Base-by-base conservation (phyloP, 2,797 vertebrate genomes). In the Chrosomus eos region DNA sequence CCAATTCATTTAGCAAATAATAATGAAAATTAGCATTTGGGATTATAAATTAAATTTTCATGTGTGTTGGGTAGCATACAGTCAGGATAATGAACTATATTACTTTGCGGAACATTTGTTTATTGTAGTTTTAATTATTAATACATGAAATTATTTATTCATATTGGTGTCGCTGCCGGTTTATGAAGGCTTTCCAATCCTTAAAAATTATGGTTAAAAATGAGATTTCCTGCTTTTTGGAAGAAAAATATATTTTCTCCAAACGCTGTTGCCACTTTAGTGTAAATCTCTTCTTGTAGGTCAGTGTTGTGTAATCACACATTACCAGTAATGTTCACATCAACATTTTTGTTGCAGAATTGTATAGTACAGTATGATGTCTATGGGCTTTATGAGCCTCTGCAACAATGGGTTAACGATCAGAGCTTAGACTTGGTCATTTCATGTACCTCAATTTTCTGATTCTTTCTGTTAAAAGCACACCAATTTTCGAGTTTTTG, bases 261-360 rank as follows among this genome's bases (percentile, higher is more conserved):
- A 18, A 48, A 48, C 1, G 9, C 28, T 33, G 40, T 13, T 48
- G 38, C 6, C 26, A 7, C 60, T 28, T 16, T 6, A 62, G 13
- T 64, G 13, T 28, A 23, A 72, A 81, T 60, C 38, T n/a, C 13
- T 45, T 73, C 14, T 62, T 77, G 16, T 26, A 62, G 21, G 36
- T 60, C 13, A 16, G 23, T 40, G 14, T 38, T 55, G 31, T 38
- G 14, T n/a, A 38, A 58, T 33, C 8, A 33, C 64, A 36, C 53
- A 73, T 73, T 73, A 33, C 21, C 21, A n/a, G 58, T 82, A 73
- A 64, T 74, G 55, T 82, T 45, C 40, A 48, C 40, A 74, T 64
- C 28, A n/a, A 60, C 19, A 72, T 81, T n/a, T 73, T n/a, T 48
- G n/a, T 14, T 19, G 55, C 40, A 33, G 68, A 62, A 62, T n/a